Conservation (phyloP, 1,140 invertebrate genomes). For the Pseudobourletiella spinata region DNA sequence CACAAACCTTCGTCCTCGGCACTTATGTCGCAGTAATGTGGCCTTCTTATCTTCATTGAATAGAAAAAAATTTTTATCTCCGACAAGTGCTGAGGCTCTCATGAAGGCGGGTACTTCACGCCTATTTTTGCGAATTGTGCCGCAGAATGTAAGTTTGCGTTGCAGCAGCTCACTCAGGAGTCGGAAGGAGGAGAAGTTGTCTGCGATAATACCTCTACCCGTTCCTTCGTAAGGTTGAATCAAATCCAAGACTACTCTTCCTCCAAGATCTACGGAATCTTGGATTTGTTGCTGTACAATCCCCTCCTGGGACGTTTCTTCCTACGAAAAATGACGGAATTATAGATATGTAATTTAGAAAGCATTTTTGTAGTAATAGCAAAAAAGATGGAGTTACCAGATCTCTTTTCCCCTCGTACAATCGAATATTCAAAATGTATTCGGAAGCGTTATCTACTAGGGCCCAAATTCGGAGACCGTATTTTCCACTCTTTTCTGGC, state of each 20-base stretch:
- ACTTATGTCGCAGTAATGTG: neutral
- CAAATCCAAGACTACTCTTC: neutral
- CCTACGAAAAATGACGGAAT: too few species aligned
- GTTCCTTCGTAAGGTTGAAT: neutral
- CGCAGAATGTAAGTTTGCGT: neutral
- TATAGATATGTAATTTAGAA: too few species aligned
- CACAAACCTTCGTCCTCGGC: neutral
- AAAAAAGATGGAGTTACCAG: too few species aligned
- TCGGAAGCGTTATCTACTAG: neutral
- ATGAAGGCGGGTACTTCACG: neutral
- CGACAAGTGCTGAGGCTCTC: too few species aligned
- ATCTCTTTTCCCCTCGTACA: neutral
- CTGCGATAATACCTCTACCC: neutral
- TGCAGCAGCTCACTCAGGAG: neutral
- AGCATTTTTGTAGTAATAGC: too few species aligned
- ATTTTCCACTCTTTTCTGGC: slow-evolving; percentile 38
- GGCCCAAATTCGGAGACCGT: slow-evolving; percentile 35
- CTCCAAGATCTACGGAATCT: neutral
- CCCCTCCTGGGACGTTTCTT: neutral
- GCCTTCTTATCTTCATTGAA: neutral
- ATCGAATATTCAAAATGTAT: neutral
- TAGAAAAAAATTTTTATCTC: neutral
- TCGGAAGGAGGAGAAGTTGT: neutral
- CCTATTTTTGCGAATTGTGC: neutral
- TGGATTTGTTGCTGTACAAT: neutral